Percentiles rank a stretch among this genome's conserved stretches.
phyloP scores from a whole-genome alignment of 1,140 invertebrate genomes.

The Lasioglossum albipes region DNA sequence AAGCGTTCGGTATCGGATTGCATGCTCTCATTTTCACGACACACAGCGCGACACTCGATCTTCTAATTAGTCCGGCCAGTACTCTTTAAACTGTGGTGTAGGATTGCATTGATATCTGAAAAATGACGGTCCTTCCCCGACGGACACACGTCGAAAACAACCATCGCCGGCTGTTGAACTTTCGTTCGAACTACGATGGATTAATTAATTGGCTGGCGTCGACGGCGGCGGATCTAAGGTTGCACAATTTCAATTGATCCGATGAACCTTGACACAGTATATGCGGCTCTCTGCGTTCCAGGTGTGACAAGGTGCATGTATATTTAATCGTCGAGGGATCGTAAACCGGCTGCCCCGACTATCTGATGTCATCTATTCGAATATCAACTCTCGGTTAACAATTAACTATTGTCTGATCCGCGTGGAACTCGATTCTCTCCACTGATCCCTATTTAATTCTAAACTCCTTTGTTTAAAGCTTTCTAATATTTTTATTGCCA shows the following conservation, averaged over 20 bases:
- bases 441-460: neutral
- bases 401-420: neutral
- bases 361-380: constrained; percentile 37
- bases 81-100: neutral
- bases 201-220: neutral
- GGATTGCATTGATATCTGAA: neutral
- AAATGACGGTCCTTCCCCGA: neutral
- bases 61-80: neutral
- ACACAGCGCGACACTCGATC: neutral
- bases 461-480: neutral
- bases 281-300: constrained; percentile 31
- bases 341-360: neutral
- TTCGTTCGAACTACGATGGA: neutral
- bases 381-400: neutral
- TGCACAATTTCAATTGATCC: constrained; percentile 38
- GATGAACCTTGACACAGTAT: constrained; percentile 40
- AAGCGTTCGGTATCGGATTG: neutral
- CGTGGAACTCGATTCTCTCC: neutral
- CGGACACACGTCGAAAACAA: neutral
- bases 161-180: too few species aligned
- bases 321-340: constrained; percentile 22
- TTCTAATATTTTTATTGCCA: too few species aligned
- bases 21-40: neutral
- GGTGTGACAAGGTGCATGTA: neutral
- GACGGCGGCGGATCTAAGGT: neutral